A percentile compares a stretch with the other conserved stretches of the same genome.
These are phyloP conservation scores for Sarcophaga peregrina DNA, from an alignment of 1,140 invertebrate species.

Conservation along the genomic window DNA sequence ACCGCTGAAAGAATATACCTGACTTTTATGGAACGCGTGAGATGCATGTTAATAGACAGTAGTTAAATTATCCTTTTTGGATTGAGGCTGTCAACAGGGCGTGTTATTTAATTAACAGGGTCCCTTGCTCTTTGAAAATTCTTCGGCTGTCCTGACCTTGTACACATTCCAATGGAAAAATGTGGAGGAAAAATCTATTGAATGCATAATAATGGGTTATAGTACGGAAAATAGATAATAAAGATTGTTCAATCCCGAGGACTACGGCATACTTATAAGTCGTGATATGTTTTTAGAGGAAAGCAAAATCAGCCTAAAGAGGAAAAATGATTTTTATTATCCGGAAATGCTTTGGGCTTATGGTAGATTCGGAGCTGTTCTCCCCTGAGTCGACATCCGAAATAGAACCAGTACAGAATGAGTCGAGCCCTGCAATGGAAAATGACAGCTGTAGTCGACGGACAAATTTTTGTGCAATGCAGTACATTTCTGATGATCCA, in stretches of 20 bases:
- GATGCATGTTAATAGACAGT: neutral
- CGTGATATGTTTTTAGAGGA: slow-evolving; percentile 35
- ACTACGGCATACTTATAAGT: slow-evolving; percentile 11
- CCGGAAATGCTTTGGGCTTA: neutral
- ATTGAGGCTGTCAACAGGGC: neutral
- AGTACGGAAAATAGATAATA: slow-evolving; percentile 35
- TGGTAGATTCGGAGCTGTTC: neutral
- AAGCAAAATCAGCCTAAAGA: neutral
- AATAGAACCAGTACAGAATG: neutral
- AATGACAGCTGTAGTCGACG: neutral
- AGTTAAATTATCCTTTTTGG: neutral
- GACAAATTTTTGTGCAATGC: neutral
- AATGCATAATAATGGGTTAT: slow-evolving; percentile 43
- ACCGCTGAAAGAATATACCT: neutral
- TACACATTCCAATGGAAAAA: slow-evolving; percentile 34
- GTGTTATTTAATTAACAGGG: neutral
- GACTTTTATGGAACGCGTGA: neutral
- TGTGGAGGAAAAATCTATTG: slow-evolving; percentile 32
- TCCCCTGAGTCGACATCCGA: neutral
- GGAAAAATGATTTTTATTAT: neutral
- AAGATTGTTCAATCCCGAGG: slow-evolving; percentile 26
- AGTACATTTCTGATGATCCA: neutral
- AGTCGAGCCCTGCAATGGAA: neutral
- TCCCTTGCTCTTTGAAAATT: neutral
- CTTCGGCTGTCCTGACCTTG: slow-evolving; percentile 19